Base-by-base conservation (phyloP, 2,888 invertebrate genomes). In the Spodoptera littoralis region DNA sequence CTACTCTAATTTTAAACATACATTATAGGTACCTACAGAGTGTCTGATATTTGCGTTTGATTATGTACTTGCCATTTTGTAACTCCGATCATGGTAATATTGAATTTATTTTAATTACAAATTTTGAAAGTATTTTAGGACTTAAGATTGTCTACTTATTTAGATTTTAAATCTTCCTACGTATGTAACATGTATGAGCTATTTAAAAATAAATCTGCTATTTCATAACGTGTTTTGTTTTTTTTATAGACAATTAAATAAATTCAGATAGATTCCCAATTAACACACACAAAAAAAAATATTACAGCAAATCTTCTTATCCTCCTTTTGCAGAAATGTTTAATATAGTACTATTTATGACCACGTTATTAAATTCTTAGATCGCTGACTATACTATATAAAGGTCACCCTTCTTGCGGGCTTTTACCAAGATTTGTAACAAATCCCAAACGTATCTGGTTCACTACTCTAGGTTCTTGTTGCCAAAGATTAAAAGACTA, bases 41-140 rank as follows among this genome's bases (percentile, higher is more conserved):
- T 65, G 58, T 44, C 50, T 73, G 46, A 47, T 50, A 64, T 48
- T 64, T 66, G 62, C 53, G 55, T 65, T 42, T 70, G 53, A 59
- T 36, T 43, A 48, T 63, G 65, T 61, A 78, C 82, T 84, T 86
- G 84, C 84, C 84, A 76, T 69, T 64, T 68, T 57, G 18, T 53
- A 70, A 76, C 72, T 75, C 76, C 62, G 46, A 81, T 74, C 68
- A 79, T 78, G 73, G 76, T 80, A 79, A 80, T 47, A 66, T 78
- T 81, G 83, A 88, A 84, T 88, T 85, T 85, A 86, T 82, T 81
- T 77, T 82, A 9, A 2, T 77, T 79, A 80, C 60, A 77, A 60
- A 70, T 84, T 84, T 83, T 84, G 59, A 84, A 85, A 90, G 90
- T 90, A 91, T 90, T 90, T 79, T 90, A 90, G 82, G 57, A 61